phyloP scores from a whole-genome alignment of 2,113 vertebrate species.

The Salvelinus namaycush region DNA sequence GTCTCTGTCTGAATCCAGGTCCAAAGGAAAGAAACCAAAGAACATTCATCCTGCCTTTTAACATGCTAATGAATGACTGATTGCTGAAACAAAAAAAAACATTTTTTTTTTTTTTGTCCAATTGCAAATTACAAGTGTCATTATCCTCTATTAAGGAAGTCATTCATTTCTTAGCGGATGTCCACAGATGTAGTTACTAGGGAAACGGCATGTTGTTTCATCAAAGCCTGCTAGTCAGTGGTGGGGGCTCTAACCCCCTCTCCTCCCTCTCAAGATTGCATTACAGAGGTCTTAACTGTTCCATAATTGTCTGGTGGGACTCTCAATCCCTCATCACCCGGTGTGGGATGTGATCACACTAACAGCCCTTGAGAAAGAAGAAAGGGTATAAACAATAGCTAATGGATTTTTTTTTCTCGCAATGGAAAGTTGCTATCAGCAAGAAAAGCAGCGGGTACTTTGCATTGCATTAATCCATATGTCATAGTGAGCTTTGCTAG shows the following conservation, averaged over 20 bases:
- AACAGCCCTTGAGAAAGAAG: too few species aligned
- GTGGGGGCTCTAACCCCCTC: background rate
- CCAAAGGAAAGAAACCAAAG: too few species aligned
- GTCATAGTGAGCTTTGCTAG: too few species aligned
- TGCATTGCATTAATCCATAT: too few species aligned
- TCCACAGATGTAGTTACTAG: slow-evolving; percentile 5
- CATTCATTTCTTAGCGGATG: slow-evolving; percentile 40
- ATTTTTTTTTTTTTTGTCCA: background rate
- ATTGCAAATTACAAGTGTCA: slow-evolving; percentile 28
- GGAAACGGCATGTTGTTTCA: slow-evolving; percentile 1
- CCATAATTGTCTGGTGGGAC: slow-evolving; percentile 5
- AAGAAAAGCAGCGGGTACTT: too few species aligned
- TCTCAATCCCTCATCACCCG: too few species aligned
- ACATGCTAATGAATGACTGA: background rate
- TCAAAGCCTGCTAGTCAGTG: background rate
- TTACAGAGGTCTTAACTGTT: slow-evolving; percentile 7
- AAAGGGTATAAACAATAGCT: too few species aligned
- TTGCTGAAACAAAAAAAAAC: background rate
- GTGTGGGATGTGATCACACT: too few species aligned
- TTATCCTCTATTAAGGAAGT: slow-evolving; percentile 28
- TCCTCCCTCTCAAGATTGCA: background rate
- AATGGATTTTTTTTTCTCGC: too few species aligned
- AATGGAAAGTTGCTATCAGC: too few species aligned
- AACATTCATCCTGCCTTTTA: too few species aligned
- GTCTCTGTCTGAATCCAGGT: background rate